A percentile compares a stretch with the other conserved stretches of the same genome.
These are phyloP conservation scores for Anastatus disparis DNA, from an alignment of 1,140 invertebrate genomes.

Conservation along the genomic window DNA sequence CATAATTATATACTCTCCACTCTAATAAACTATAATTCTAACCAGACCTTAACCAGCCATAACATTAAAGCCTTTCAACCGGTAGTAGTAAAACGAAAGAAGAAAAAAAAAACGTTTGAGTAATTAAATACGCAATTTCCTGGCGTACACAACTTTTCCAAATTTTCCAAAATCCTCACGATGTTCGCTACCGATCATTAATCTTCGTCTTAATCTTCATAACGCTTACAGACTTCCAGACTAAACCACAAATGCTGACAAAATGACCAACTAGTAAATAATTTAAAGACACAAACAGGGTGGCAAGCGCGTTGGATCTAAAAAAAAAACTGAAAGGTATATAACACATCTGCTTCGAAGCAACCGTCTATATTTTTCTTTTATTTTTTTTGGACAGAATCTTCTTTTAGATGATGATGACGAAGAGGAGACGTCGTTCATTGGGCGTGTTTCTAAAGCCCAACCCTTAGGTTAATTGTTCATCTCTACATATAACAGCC, in stretches of 20 bases:
- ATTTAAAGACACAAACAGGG: conserved; percentile 12
- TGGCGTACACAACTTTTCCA: background rate
- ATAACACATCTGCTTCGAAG: conserved; percentile 3
- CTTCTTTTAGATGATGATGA: too few relatives aligned
- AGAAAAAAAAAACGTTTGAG: conserved; percentile 1
- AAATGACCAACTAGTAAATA: conserved; percentile 26
- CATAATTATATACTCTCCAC: too few relatives aligned
- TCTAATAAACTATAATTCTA: too few relatives aligned
- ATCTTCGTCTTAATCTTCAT: conserved; percentile 17
- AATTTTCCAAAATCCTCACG: background rate
- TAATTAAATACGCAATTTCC: background rate
- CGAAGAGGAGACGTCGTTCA: too few relatives aligned
- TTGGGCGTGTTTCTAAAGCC: conserved; percentile 58
- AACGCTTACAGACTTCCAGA: background rate
- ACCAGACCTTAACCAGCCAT: too few relatives aligned
- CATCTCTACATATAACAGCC: conserved; percentile 61
- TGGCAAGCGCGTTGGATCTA: background rate
- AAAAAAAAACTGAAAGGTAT: background rate
- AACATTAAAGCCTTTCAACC: too few relatives aligned
- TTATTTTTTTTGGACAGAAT: too few relatives aligned
- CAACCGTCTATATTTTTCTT: too few relatives aligned
- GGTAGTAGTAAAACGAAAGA: too few relatives aligned
- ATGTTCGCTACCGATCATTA: background rate
- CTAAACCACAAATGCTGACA: background rate
- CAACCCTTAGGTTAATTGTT: conserved; percentile 64